Percentiles rank a stretch among this genome's conserved stretches.
These are phyloP conservation scores for Melanotaenia duboulayi DNA, from an alignment of 2,113 vertebrate species.

Conservation along the genomic window DNA sequence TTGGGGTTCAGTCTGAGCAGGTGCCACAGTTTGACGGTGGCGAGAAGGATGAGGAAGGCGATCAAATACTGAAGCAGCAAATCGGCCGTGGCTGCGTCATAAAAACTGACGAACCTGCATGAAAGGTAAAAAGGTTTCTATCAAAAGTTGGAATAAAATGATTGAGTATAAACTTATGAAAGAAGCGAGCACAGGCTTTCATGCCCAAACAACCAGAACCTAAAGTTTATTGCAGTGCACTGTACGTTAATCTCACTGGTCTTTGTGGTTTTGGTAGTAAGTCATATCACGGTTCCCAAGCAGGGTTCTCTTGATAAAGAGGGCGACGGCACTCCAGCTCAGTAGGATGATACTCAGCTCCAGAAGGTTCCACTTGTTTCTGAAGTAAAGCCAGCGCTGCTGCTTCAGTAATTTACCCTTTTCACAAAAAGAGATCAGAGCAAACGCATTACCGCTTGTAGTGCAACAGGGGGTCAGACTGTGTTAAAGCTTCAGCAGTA, in stretches of 20 bases:
- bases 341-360: conserved; percentile 87
- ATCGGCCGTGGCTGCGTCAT: conserved; percentile 87
- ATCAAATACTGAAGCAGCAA: conserved; percentile 88
- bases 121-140: neutral
- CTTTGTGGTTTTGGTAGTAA: conserved; percentile 84
- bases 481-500: neutral
- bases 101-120: conserved; percentile 86
- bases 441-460: neutral
- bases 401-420: conserved; percentile 87
- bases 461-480: neutral
- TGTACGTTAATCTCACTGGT: conserved; percentile 78
- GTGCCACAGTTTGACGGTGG: conserved; percentile 92
- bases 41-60: conserved; percentile 90
- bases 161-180: too few species aligned
- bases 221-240: neutral
- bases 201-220: too few species aligned
- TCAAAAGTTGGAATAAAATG: neutral
- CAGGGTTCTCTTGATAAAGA: conserved; percentile 87
- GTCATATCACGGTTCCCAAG: conserved; percentile 83
- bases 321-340: conserved; percentile 88
- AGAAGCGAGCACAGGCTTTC: neutral
- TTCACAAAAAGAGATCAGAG: conserved; percentile 45
- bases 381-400: conserved; percentile 88
- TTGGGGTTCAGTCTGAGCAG: conserved; percentile 92
- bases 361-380: conserved; percentile 89